A percentile compares a stretch with the other conserved stretches of the same genome.
Conservation (phyloP, 2,113 vertebrate species). For the Corvus hawaiiensis region DNA sequence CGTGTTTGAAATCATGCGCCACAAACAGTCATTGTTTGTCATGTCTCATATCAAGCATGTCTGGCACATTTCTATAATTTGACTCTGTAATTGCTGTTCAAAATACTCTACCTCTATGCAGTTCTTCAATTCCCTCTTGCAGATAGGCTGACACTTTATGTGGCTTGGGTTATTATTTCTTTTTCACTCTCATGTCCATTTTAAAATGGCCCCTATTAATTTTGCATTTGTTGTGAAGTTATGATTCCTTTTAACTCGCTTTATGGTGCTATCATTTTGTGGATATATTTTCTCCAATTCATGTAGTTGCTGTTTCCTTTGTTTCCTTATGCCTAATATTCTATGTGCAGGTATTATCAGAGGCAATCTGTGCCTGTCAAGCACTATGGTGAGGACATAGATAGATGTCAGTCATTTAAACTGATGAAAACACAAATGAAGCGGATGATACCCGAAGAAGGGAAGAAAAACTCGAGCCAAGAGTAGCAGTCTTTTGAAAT, state of each 20-base stretch:
- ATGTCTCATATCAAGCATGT: neutral
- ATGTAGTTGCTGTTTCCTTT: neutral
- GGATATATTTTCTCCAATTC: neutral
- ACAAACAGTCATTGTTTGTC: neutral
- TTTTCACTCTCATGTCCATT: neutral
- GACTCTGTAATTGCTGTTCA: neutral
- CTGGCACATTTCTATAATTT: neutral
- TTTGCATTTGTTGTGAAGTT: neutral
- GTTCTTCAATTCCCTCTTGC: neutral
- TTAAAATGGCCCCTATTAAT: neutral
- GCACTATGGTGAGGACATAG: neutral
- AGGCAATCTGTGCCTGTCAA: neutral
- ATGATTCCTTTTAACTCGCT: neutral
- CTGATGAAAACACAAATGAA: constrained; percentile 22
- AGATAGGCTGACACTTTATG: neutral
- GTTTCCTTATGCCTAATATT: constrained; percentile 3
- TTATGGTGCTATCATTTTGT: neutral
- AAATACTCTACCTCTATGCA: neutral
- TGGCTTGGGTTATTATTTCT: neutral
- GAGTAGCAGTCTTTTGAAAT: neutral
- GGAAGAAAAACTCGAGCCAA: constrained; percentile 16
- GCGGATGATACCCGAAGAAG: constrained; percentile 19
- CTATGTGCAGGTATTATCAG: neutral
- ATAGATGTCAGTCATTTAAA: constrained; percentile 44
- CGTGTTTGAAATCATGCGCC: neutral